Evolutionary conservation across 2,888 invertebrate species (phyloP).

Genomic region (Phengaris arion): DNA sequence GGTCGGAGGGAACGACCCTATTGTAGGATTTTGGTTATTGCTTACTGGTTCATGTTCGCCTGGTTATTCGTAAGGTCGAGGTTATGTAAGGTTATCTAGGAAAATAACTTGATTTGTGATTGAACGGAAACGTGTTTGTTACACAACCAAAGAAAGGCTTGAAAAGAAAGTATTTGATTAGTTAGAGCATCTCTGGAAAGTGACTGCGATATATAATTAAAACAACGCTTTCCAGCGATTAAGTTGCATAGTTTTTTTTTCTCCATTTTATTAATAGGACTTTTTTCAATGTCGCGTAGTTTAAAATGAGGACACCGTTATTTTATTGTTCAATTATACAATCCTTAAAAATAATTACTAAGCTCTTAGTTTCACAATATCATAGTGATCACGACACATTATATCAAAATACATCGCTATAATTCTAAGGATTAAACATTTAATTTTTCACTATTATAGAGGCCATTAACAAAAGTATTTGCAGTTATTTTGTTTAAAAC

Average conservation of each 20-base stretch:
- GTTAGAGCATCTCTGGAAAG: neutral
- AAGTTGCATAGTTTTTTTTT: too few relatives aligned
- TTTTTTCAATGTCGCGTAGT: too few relatives aligned
- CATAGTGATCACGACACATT: too few relatives aligned
- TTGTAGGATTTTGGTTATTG: neutral
- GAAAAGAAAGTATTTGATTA: neutral
- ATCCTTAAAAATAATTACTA: too few relatives aligned
- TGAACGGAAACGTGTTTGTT: neutral
- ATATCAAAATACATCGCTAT: too few relatives aligned
- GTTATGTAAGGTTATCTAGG: neutral
- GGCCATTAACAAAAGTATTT: neutral
- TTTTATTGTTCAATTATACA: too few relatives aligned
- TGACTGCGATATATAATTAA: neutral
- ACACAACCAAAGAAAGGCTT: neutral
- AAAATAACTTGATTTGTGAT: neutral
- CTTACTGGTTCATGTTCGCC: neutral
- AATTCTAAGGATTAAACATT: neutral
- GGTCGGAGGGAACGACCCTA: constrained; percentile 49
- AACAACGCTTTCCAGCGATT: too few relatives aligned
- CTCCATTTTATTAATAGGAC: too few relatives aligned
- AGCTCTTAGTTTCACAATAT: too few relatives aligned
- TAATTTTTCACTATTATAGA: neutral
- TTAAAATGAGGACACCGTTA: too few relatives aligned
- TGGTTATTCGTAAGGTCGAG: constrained; percentile 8
- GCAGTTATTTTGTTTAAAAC: constrained; percentile 19